Base-by-base conservation (phyloP, 2,797 vertebrate species). In the Lutra lutra region DNA sequence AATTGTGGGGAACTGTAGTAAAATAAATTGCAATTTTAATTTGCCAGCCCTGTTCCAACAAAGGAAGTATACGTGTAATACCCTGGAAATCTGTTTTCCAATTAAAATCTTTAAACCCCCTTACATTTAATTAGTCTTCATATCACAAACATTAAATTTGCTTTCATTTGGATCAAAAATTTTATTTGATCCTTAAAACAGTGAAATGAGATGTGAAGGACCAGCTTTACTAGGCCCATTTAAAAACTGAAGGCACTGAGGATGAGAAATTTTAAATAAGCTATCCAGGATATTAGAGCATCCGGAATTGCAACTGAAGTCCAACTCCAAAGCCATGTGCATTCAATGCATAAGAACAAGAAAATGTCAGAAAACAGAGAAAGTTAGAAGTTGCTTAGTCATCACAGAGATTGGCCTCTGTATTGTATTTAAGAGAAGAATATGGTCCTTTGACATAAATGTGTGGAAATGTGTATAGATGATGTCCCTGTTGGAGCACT, bases 11-110 rank as follows among this genome's bases (percentile, higher is more conserved):
- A 72, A 97, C 75, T 60, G 3, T 91, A 72, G 51, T 25, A 54
- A 98, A 80, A 96, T 91, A 27, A 27, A 51, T 40, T 73, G 29
- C 4, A 88, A 78, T 62, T 97, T 43, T 96, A 84, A 68, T 13
- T 94, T 93, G 5, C 5, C 40, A 90, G 56, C 0, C 38, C 21
- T 64, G 6, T 85, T 27, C 85, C 62, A 92, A 68, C 40, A 92
- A 89, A 60, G 17, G 29, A 88, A 72, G 4, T 14, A 1, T 43
- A 54, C 35, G 4, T 60, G 2, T 23, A 90, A 25, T 25, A 38
- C 1, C 8, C 56, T 56, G 2, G 92, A 86, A 95, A 75, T 78
- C 0, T 92, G 29, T 38, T 97, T 95, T 73, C 29, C 40, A 82
- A 86, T 96, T 56, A 54, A 92, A 56, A 72, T 25, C 0, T 86